Conservation (phyloP, 1,140 invertebrate genomes). For the Parasteatoda tepidariorum region DNA sequence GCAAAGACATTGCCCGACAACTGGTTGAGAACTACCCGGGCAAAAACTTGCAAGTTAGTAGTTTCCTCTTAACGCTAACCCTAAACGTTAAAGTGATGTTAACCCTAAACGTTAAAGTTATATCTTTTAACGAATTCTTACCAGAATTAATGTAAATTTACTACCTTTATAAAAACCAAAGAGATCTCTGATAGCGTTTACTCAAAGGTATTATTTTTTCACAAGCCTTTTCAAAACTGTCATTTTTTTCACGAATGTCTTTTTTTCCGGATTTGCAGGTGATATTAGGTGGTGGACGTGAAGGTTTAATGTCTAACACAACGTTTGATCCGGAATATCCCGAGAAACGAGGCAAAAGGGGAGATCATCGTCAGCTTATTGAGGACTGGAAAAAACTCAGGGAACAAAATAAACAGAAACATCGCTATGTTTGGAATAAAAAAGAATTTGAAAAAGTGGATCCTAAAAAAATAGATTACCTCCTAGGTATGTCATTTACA, state of each 20-base stretch:
- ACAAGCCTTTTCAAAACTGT: too few relatives aligned
- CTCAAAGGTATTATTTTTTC: too few relatives aligned
- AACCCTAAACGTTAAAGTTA: too few relatives aligned
- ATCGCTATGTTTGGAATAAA: slow-evolving; percentile 70
- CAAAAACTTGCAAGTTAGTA: slow-evolving; percentile 73
- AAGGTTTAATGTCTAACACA: slow-evolving; percentile 11
- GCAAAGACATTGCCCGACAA: slow-evolving; percentile 80
- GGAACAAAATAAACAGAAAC: slow-evolving; percentile 34
- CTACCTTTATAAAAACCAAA: too few relatives aligned
- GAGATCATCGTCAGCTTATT: slow-evolving; percentile 67
- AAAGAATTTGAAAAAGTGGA: slow-evolving; percentile 71
- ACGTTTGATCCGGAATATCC: slow-evolving; percentile 39
- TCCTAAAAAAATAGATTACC: slow-evolving; percentile 70
- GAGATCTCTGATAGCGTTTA: too few relatives aligned
- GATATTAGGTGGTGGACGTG: slow-evolving; percentile 34
- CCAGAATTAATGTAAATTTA: too few relatives aligned
- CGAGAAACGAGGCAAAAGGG: slow-evolving; percentile 20
- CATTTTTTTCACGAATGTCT: background rate
- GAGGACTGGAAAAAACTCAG: slow-evolving; percentile 75
- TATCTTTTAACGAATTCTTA: too few relatives aligned
- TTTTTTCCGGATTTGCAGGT: slow-evolving; percentile 34
- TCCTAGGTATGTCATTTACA: slow-evolving; percentile 64
- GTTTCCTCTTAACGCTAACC: too few relatives aligned
- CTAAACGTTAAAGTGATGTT: too few relatives aligned
- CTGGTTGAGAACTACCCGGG: slow-evolving; percentile 79